Base-by-base conservation (phyloP, 2,113 vertebrate species). In the Pelecanus crispus region DNA sequence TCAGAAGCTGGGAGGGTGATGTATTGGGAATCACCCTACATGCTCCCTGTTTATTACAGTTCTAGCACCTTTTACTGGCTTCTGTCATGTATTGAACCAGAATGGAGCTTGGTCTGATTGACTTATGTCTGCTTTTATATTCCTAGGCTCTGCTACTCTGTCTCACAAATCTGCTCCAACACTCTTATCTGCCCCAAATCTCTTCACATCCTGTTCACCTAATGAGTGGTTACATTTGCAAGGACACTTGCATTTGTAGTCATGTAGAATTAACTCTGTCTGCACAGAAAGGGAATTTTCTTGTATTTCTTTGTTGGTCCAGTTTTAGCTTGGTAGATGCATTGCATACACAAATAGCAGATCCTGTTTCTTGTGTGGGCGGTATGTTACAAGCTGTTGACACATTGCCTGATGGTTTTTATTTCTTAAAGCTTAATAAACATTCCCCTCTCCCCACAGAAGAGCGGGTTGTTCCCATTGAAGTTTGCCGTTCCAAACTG, bases 401-500 rank as follows among this genome's bases (percentile, higher is more conserved):
- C 70, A 81, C 55, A 63, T 81, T 70, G n/a, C 56, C 63, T 85
- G 32, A 74, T 74, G 42, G 6, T 67, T 92, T 86, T 77, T 63
- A 65, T 71, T 77, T 88, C 91, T 83, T 92, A 71, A 81, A 88
- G 58, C 71, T 77, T 82, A 87, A 81, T 68, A 81, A 92, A 71
- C 38, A 87, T 89, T 77, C 38, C 47, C 45, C 84, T 97, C 83
- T 92, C 93, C 91, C 94, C 66, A 87, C 98, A 99, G 99, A 99
- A 97, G 99, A 99, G 97, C 98, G 99, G 7, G 98, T 99, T 83
- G 99, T 98, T 92, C 99, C 99, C 21, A 98, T 99, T 95, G 99
- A 99, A 97, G 98, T 99, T 90, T 99, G 99, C 97, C 99, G 98
- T 95, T 99, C 99, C 94, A 99, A 99, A 97, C 98, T 99, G 95